These are phyloP conservation scores for Erebia palarica DNA, from an alignment of 2,888 invertebrate species.

Conservation along the genomic window DNA sequence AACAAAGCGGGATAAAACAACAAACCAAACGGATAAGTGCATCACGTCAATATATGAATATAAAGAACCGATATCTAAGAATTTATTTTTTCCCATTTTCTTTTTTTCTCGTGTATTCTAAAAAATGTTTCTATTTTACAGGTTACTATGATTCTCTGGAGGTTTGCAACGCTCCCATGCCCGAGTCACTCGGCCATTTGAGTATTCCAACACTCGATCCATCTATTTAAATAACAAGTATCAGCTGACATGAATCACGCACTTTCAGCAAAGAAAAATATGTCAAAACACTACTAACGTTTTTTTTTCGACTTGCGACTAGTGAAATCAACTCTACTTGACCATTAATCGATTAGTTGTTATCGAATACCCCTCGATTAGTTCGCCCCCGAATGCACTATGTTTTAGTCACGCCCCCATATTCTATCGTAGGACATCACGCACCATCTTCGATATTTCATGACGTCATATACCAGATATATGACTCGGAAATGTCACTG, in stretches of 20 bases:
- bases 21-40: constrained; percentile 75
- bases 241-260: constrained; percentile 83
- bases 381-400: constrained; percentile 78
- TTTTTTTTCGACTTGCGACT: constrained; percentile 81
- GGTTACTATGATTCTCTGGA: constrained; percentile 58
- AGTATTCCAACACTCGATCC: constrained; percentile 67
- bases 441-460: constrained; percentile 55
- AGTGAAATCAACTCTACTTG: constrained; percentile 83
- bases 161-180: constrained; percentile 71
- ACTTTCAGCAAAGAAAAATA: constrained; percentile 84
- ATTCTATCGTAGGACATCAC: constrained; percentile 66
- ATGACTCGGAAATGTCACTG: constrained; percentile 60
- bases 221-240: constrained; percentile 65
- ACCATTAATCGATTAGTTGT: constrained; percentile 78
- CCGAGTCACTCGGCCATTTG: constrained; percentile 58
- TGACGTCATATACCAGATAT: constrained; percentile 70
- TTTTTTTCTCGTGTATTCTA: constrained; percentile 62
- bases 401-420: constrained; percentile 72
- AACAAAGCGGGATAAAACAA: constrained; percentile 72
- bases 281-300: constrained; percentile 83
- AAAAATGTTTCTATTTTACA: constrained; percentile 77
- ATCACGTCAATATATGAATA: constrained; percentile 70
- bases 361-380: constrained; percentile 72
- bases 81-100: constrained; percentile 63
- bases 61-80: constrained; percentile 64